A percentile compares a stretch with the other conserved stretches of the same genome.
Conservation (phyloP, 2,797 vertebrate genomes). For the Uromys caudimaculatus region DNA sequence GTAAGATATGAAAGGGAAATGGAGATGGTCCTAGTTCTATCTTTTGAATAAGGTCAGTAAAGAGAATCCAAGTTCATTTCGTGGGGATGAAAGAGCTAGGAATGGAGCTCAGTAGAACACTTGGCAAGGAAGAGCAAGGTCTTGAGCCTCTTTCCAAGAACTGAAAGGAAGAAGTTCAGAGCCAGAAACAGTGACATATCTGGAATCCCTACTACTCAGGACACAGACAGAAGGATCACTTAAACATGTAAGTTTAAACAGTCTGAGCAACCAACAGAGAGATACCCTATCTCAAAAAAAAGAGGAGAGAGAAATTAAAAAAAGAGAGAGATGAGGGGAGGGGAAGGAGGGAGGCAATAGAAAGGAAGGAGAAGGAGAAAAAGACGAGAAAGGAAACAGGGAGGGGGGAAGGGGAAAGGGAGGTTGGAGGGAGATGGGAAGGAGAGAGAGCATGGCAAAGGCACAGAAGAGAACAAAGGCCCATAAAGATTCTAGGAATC, state of each 20-base stretch:
- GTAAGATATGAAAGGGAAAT: neutral
- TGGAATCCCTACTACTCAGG: neutral
- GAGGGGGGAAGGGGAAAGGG: no score
- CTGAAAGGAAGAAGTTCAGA: neutral
- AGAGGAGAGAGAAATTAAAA: neutral
- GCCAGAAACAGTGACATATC: neutral
- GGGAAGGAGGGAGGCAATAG: neutral
- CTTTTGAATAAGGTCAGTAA: neutral
- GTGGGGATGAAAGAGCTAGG: neutral
- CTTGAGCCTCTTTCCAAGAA: neutral
- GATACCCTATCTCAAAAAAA: neutral
- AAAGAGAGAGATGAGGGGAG: neutral
- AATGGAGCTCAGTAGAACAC: neutral
- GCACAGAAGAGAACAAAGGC: constrained; percentile 13
- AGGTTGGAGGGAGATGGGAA: no score
- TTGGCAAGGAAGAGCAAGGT: neutral
- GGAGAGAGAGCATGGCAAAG: neutral
- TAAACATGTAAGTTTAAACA: neutral
- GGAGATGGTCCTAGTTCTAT: neutral
- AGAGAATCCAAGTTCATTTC: neutral
- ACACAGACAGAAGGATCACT: neutral
- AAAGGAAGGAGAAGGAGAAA: neutral
- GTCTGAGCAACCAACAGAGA: neutral
- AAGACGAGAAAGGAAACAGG: no score
- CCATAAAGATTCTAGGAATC: constrained; percentile 30